Percentiles rank a stretch among this genome's conserved stretches.
Conservation (phyloP, 2,797 vertebrate genomes). For the Fistularia tabacaria region DNA sequence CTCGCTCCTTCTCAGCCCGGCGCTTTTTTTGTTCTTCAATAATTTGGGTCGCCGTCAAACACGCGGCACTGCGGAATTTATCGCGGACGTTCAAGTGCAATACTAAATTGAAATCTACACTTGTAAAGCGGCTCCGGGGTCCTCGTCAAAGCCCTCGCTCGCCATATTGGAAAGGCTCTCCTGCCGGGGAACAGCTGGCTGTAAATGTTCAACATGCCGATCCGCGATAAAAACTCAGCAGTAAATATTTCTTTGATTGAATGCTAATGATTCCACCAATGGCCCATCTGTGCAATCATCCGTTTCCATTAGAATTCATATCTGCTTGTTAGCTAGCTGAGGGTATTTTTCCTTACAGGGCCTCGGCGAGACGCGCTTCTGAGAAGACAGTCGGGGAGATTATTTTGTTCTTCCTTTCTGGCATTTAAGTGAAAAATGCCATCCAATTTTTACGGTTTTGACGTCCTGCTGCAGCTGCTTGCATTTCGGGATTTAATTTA, state of each 20-base stretch:
- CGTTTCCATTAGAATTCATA: conserved; percentile 8
- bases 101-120: conserved; percentile 7
- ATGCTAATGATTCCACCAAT: conserved; percentile 20
- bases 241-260: conserved; percentile 16
- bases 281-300: conserved; percentile 34
- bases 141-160: conserved; percentile 12
- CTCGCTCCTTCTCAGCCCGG: conserved; percentile 6
- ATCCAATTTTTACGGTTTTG: conserved; percentile 9
- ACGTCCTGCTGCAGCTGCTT: conserved; percentile 3
- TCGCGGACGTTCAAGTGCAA: conserved; percentile 8
- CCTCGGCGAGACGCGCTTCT: conserved; percentile 7
- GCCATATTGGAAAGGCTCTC: conserved; percentile 7
- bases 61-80: not conserved
- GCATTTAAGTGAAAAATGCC: not conserved
- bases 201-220: conserved; percentile 6
- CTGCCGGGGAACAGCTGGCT: conserved; percentile 10
- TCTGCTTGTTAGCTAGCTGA: conserved; percentile 11
- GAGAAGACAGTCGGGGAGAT: conserved; percentile 9
- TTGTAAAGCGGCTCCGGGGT: conserved; percentile 6
- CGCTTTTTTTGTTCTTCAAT: conserved; percentile 29
- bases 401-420: conserved; percentile 5
- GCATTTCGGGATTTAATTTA: not conserved
- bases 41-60: conserved; percentile 25
- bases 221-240: conserved; percentile 2
- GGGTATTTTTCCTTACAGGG: conserved; percentile 2